Evolutionary conservation across 1,140 invertebrate species (phyloP), one percentile per base, ranked within the genome.

Genomic region (Thaumetopoea pityocampa): DNA sequence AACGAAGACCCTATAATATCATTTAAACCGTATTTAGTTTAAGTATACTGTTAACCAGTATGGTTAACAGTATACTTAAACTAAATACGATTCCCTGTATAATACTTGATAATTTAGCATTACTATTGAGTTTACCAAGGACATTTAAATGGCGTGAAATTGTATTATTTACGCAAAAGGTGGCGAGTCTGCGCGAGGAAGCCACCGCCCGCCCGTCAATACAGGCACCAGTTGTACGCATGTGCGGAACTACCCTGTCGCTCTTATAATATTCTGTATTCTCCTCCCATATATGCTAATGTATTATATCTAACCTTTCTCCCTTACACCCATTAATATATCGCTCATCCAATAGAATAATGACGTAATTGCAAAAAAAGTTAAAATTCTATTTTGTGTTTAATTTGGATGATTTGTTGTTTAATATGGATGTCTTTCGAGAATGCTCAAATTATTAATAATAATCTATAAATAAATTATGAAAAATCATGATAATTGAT

Each of bases 241-340:
- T 82, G 78, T 73, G 76, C 76, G 67, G 65, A 74, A 63, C 46
- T 38, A 46, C 33, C 15, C 19, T 12, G 22, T 24, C 38, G 36
- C 49, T 40, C 44, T 67, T 56, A 69, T 73, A 66, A 66, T 73
- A 71, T 76, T 71, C 70, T 67, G 76, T 77, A 77, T 73, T 62
- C 58, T 67, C 60, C 53, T 59, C 67, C 74, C 73, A 67, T 71
- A 65, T 60, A 80, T 77, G 63, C 51, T 80, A 77, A 79, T 79
- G 52, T 24, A 40, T 23, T 40, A 45, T 68, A 61, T 66, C 61
- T 56, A 51, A 59, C 56, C 59, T 61, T 51, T 49, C 29, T 32
- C 10, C 35, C 43, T 53, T 48, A 43, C 46, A 26, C 24, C 35
- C 28, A 37, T 27, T 38, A 18, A 40, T 23, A 16, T 16, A 19